A percentile compares a stretch with the other conserved stretches of the same genome.
phyloP scores from a whole-genome alignment of 2,113 vertebrate species.

The Sclerurus mexicanus region DNA sequence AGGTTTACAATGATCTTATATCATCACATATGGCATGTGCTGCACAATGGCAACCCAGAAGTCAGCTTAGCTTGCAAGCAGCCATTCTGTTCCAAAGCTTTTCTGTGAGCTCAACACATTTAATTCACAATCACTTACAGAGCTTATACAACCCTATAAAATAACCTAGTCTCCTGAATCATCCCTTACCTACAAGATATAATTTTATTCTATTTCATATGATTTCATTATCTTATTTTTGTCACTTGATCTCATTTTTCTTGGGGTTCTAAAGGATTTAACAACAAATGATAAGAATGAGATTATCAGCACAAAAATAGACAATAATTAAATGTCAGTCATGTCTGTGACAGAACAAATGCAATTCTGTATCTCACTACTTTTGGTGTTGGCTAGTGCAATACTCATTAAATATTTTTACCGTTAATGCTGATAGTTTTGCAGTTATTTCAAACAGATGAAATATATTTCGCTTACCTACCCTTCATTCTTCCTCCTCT shows the following conservation, averaged over 20 bases:
- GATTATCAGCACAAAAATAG: constrained; percentile 80
- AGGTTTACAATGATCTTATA: constrained; percentile 54
- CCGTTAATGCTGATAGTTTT: constrained; percentile 65
- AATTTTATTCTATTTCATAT: constrained; percentile 78
- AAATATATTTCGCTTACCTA: constrained; percentile 54
- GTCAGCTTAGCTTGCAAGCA: constrained; percentile 38
- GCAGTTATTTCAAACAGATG: constrained; percentile 50
- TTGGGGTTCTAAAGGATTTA: constrained; percentile 76
- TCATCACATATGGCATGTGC: neutral
- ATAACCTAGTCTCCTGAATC: constrained; percentile 68
- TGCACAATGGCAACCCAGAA: constrained; percentile 41
- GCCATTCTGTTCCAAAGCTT: constrained; percentile 37
- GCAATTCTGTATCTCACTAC: constrained; percentile 74
- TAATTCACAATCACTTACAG: constrained; percentile 59
- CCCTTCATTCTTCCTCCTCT: constrained; percentile 50
- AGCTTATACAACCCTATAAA: constrained; percentile 60
- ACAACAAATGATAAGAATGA: constrained; percentile 78
- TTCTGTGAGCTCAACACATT: constrained; percentile 50
- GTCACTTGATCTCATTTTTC: constrained; percentile 78
- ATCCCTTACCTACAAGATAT: constrained; percentile 73
- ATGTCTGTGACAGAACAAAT: constrained; percentile 75
- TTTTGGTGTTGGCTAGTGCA: constrained; percentile 67
- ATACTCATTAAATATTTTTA: constrained; percentile 75
- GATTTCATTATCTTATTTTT: constrained; percentile 82
- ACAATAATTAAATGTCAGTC: constrained; percentile 85